These are phyloP conservation scores for Sebastolobus alascanus DNA, from an alignment of 2,797 vertebrate genomes.

Conservation along the genomic window DNA sequence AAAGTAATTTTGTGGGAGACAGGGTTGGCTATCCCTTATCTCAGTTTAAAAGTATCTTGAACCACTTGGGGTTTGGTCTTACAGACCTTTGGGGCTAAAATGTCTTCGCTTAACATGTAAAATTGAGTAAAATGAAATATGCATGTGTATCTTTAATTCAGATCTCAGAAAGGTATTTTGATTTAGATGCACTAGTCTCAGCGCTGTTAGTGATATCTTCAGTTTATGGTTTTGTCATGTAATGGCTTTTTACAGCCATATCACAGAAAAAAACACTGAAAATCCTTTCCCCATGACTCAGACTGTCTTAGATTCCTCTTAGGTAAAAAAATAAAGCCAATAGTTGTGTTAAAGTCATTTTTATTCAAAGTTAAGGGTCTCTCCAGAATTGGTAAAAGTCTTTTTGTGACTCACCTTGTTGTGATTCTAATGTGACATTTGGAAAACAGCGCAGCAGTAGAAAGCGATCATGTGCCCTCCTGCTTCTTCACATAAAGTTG, in stretches of 20 bases:
- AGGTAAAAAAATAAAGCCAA: neutral
- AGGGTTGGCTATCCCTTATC: too few relatives aligned
- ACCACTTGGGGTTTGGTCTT: too few relatives aligned
- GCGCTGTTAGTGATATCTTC: too few relatives aligned
- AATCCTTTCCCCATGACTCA: too few relatives aligned
- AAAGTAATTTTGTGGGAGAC: too few relatives aligned
- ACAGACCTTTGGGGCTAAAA: too few relatives aligned
- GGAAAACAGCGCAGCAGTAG: conserved; percentile 13
- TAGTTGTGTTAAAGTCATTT: neutral
- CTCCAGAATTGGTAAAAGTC: neutral
- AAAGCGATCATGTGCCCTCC: neutral
- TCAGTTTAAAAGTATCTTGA: too few relatives aligned
- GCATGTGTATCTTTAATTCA: neutral
- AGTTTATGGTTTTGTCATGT: too few relatives aligned
- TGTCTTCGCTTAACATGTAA: too few relatives aligned
- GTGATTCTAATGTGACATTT: conserved; percentile 28
- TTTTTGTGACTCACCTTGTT: too few relatives aligned
- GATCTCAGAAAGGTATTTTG: neutral
- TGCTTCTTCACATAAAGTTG: conserved; percentile 9
- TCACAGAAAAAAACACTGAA: neutral
- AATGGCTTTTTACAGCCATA: neutral
- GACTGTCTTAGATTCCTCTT: conserved; percentile 7
- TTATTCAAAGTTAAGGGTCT: conserved; percentile 7
- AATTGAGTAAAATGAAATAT: too few relatives aligned
- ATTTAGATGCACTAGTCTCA: neutral